Evolutionary conservation across 2,888 invertebrate species (phyloP).

Genomic region (Parasteatoda lunata): DNA sequence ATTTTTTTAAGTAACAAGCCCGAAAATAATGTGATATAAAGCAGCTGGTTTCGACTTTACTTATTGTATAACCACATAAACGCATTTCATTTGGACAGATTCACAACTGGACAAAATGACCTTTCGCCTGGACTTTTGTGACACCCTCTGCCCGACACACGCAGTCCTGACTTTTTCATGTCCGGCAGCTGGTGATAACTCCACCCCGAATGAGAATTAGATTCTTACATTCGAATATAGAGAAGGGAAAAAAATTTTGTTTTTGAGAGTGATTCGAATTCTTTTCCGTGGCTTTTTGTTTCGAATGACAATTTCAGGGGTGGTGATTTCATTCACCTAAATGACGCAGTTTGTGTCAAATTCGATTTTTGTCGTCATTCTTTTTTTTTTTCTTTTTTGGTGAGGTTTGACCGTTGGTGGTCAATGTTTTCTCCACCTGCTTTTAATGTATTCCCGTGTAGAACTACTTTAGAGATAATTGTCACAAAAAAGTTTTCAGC

Average conservation of each 20-base stretch:
- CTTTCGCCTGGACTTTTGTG: slow-evolving; percentile 24
- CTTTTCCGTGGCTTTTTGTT: slow-evolving; percentile 25
- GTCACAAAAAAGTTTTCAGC: neutral
- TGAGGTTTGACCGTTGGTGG: slow-evolving; percentile 1
- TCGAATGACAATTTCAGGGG: slow-evolving; percentile 18
- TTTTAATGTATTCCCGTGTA: neutral
- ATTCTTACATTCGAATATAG: slow-evolving; percentile 15
- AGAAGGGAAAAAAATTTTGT: neutral
- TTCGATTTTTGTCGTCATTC: neutral
- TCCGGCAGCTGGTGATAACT: slow-evolving; percentile 1
- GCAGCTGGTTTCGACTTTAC: slow-evolving; percentile 8
- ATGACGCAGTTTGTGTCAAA: neutral
- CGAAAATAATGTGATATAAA: neutral
- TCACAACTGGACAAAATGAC: slow-evolving; percentile 46
- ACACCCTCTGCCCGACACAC: neutral
- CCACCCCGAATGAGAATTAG: slow-evolving; percentile 9
- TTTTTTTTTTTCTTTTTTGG: too few species aligned
- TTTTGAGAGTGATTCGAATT: neutral
- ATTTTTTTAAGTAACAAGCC: neutral
- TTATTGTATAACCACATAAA: slow-evolving; percentile 15
- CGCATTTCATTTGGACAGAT: slow-evolving; percentile 30
- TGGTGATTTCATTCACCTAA: slow-evolving; percentile 8
- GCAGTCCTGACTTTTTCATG: slow-evolving; percentile 6
- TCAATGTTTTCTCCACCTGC: slow-evolving; percentile 4
- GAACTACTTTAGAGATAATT: neutral